These are phyloP conservation scores for Calcarius lapponicus DNA, from an alignment of 2,797 vertebrate genomes.

Conservation along the genomic window DNA sequence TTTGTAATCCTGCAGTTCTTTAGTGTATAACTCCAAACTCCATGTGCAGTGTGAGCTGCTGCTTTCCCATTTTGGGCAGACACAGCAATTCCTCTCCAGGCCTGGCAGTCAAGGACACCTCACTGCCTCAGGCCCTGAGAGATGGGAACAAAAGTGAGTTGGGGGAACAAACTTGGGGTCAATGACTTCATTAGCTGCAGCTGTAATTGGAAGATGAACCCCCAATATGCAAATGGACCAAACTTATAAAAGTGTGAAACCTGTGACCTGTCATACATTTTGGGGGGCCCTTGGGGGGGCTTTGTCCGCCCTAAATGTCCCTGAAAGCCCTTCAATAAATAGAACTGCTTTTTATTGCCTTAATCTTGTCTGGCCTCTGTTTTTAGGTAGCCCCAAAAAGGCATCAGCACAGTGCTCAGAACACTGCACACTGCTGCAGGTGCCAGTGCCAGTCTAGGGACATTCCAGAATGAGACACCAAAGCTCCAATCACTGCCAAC, in stretches of 20 bases:
- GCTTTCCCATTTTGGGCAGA: background rate
- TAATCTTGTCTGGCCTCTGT: background rate
- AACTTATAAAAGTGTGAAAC: background rate
- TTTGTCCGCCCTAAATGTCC: background rate
- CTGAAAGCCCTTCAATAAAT: background rate
- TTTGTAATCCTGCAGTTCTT: background rate
- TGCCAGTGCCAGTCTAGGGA: background rate
- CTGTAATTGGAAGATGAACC: background rate
- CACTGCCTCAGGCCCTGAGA: background rate
- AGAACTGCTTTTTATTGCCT: too few species aligned
- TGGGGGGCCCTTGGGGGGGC: background rate
- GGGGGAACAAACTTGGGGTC: background rate
- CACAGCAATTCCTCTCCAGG: background rate
- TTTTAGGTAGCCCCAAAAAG: background rate
- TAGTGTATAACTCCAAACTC: background rate
- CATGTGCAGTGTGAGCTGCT: background rate
- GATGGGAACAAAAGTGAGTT: background rate
- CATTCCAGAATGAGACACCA: fast-evolving
- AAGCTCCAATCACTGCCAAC: background rate
- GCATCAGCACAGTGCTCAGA: background rate
- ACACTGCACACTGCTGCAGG: background rate
- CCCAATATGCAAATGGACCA: background rate
- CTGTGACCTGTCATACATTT: background rate
- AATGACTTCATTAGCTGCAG: background rate
- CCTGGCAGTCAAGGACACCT: background rate